Evolutionary conservation across 1,140 invertebrate genomes (phyloP), one percentile per base, ranked within the genome.

Genomic region (Heliconius nattereri): DNA sequence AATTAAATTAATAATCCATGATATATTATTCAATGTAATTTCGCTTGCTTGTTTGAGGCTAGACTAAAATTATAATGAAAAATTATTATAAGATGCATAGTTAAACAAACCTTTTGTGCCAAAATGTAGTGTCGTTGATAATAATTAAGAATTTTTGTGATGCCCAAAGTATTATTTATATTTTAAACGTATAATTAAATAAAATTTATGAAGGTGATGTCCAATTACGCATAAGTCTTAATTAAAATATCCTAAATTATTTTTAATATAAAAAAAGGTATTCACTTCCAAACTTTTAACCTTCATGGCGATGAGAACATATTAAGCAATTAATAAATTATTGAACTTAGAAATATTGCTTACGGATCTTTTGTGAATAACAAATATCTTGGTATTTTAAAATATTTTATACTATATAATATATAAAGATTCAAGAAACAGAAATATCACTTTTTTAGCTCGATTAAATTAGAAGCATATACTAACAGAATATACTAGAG

Each of bases 151-250:
- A 16, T 23, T 66, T 29, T 66, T 66, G 60, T 66, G 60, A 66
- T 66, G 60, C 23, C n/a, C 60, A 66, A 66, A 66, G 60, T 66
- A 66, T 66, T 66, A 66, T 66, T 29, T 66, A 66, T 26, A 66
- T 66, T 66, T 66, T 26, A 26, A 66, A 66, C 11, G 5, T 66
- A 29, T 66, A 29, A 66, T 66, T 66, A 66, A 23, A 66, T 45
- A 60, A 60, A 26, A 60, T 60, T 23, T 8, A 60, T 26, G 11
- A n/a, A n/a, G n/a, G 60, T 66, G 9, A 66, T 66, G 13, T n/a
- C 54, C 54, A 57, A n/a, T 57, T 57, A 57, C 23, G 54, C 0
- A 57, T 57, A 57, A 57, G 8, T 57, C n/a, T n/a, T 57, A 1
- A 23, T 20, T 23, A 8, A 11, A 57, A 57, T n/a, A 23, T 57